Percentiles rank a stretch among this genome's conserved stretches.
These are phyloP conservation scores for Delia radicum DNA, from an alignment of 1,140 invertebrate species.

Conservation along the genomic window DNA sequence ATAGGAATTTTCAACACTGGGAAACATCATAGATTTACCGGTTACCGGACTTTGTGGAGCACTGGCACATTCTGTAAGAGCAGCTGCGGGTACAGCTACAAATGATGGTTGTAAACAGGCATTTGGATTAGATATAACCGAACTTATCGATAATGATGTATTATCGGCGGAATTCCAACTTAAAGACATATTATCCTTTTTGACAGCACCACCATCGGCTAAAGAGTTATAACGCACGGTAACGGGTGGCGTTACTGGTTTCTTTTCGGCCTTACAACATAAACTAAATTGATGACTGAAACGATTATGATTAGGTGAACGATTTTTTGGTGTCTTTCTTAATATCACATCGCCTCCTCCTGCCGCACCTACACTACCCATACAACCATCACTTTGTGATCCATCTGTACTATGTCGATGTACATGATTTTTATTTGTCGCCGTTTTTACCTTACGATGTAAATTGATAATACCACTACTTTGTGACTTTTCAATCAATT, in stretches of 20 bases:
- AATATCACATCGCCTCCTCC: slow-evolving; percentile 30
- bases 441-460: slow-evolving; percentile 40
- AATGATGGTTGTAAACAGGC: slow-evolving; percentile 26
- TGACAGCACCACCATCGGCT: slow-evolving; percentile 36
- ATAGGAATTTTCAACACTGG: slow-evolving; percentile 34
- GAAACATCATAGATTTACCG: slow-evolving; percentile 41
- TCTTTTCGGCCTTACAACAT: slow-evolving; percentile 51
- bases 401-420: slow-evolving; percentile 46
- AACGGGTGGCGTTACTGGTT: slow-evolving; percentile 50
- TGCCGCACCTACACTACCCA: slow-evolving; percentile 31
- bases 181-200: slow-evolving; percentile 44
- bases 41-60: slow-evolving; percentile 51
- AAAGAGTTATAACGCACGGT: slow-evolving; percentile 53
- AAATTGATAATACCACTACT: slow-evolving; percentile 45
- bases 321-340: slow-evolving; percentile 46
- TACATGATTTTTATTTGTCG: slow-evolving; percentile 39
- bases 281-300: slow-evolving; percentile 54
- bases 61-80: slow-evolving; percentile 49
- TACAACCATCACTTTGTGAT: slow-evolving; percentile 40
- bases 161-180: slow-evolving; percentile 51
- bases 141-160: slow-evolving; percentile 37
- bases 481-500: slow-evolving; percentile 40
- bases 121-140: slow-evolving; percentile 33
- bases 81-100: slow-evolving; percentile 18
- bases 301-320: slow-evolving; percentile 49